Conservation (phyloP, 1,140 invertebrate species). For the Babylonia areolata region DNA sequence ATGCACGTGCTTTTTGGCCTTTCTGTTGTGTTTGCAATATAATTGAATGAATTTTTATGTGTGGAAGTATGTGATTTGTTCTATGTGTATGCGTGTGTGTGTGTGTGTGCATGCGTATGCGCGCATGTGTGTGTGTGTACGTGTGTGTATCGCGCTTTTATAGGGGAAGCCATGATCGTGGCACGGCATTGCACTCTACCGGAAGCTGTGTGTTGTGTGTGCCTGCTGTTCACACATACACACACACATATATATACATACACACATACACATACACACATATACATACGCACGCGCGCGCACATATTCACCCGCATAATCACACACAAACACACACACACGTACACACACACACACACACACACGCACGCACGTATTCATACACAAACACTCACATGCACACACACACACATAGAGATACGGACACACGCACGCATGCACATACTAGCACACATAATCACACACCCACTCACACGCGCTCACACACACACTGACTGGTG, state of each 20-base stretch:
- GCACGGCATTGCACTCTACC: too few relatives aligned
- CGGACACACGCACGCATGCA: background rate
- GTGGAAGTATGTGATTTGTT: too few relatives aligned
- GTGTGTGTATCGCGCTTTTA: background rate
- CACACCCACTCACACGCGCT: too few relatives aligned
- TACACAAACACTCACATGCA: conserved; percentile 1
- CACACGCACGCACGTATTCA: background rate
- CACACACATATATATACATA: background rate
- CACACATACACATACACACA: conserved; percentile 1
- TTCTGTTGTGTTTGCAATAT: too few relatives aligned
- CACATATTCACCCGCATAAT: background rate
- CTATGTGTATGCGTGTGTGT: too few relatives aligned
- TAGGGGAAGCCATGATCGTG: background rate
- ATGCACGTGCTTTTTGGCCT: too few relatives aligned
- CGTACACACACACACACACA: conserved; percentile 17
- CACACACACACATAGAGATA: conserved; percentile 2
- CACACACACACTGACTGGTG: too few relatives aligned
- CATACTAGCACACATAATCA: too few relatives aligned
- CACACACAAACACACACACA: conserved; percentile 3
- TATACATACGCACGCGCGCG: background rate
- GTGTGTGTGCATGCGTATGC: background rate
- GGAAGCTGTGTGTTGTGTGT: background rate
- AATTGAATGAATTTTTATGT: too few relatives aligned
- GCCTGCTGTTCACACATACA: background rate
- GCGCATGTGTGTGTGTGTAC: background rate